Percentiles rank a stretch among this genome's conserved stretches.
Conservation (phyloP, 2,888 invertebrate species). For the Rotaria magnacalcarata region DNA sequence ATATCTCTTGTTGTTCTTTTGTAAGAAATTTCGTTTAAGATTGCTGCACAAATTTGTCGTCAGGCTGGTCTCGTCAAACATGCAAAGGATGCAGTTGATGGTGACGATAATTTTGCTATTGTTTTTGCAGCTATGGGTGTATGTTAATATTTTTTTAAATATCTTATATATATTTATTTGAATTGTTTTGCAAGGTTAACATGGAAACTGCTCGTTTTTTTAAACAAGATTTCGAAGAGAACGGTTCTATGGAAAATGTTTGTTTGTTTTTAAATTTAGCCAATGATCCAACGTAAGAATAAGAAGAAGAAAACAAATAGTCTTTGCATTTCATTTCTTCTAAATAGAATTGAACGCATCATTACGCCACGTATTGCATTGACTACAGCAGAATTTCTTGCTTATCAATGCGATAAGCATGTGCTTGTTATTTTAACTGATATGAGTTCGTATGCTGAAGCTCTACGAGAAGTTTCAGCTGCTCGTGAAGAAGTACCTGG, state of each 20-base stretch:
- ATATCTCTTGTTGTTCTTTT: too few relatives aligned
- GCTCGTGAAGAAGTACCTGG: constrained; percentile 99
- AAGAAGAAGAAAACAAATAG: too few relatives aligned
- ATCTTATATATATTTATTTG: not conserved
- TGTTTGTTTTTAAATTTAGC: constrained; percentile 98
- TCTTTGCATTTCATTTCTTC: not conserved
- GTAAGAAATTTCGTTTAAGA: constrained; percentile 61
- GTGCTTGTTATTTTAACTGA: constrained; percentile 96
- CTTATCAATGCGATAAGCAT: constrained; percentile 99
- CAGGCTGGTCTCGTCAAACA: constrained; percentile 96
- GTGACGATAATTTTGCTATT: constrained; percentile 97
- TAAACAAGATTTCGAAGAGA: constrained; percentile 75
- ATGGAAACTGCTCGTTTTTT: constrained; percentile 96
- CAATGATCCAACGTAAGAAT: constrained; percentile 82
- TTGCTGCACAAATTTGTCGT: constrained; percentile 98
- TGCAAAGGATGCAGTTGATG: constrained; percentile 85
- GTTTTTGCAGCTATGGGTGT: constrained; percentile 99
- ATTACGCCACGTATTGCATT: constrained; percentile 95
- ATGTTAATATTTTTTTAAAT: not conserved
- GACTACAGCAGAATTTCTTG: constrained; percentile 96
- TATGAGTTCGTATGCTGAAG: constrained; percentile 99
- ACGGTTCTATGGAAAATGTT: constrained; percentile 99
- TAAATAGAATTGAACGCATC: constrained; percentile 81
- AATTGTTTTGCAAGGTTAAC: constrained; percentile 53
- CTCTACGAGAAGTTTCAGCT: constrained; percentile 95